Evolutionary conservation across 2,888 invertebrate genomes (phyloP), one percentile per base, ranked within the genome.

Genomic region (Andrena camellia): DNA sequence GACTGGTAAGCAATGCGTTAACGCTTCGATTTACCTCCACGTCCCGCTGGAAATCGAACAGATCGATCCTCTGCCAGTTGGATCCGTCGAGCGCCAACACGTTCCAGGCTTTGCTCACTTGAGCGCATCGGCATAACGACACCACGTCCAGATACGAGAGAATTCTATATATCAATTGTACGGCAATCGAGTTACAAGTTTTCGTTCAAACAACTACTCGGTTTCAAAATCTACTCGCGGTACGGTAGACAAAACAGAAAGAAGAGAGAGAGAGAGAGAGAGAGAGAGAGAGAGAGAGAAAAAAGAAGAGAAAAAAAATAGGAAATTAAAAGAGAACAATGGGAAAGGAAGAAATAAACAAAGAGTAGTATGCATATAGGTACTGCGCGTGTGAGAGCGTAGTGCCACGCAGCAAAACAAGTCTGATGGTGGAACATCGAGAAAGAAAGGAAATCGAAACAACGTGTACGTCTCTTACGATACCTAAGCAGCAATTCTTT

Each of bases 21-120:
- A 48, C 20, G 13, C n/a, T 33, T 77, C 76, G 70, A 83, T 78
- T 93, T 95, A 99, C 99, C 97, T 99, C 99, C 78, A 99, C 98
- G 95, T 99, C 99, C 91, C 97, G 97, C 95, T 99, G 99, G 94
- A 99, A 99, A 94, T 99, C 97, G 95, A 99, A 99, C 68, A 99
- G 95, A 95, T 99, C 99, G 93, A 99, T 99, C 94, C 98, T 96
- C 94, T 99, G 99, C 99, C 99, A 99, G 94, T 99, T 99, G 91
- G 99, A 99, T 74, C 99, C 99, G 94, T 99, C 99, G 90, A 99
- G 95, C 20, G 99, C 99, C 90, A 99, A 95, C 74, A 99, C 96
- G 95, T 99, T 99, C 99, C 99, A 99, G 94, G 97, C 96, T 95
- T 98, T 97, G 90, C 95, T 95, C 88, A 97, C 98, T 96, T 99